Conservation (phyloP, 92 coral and sea anemone genomes). For the Virgularia gustaviana region DNA sequence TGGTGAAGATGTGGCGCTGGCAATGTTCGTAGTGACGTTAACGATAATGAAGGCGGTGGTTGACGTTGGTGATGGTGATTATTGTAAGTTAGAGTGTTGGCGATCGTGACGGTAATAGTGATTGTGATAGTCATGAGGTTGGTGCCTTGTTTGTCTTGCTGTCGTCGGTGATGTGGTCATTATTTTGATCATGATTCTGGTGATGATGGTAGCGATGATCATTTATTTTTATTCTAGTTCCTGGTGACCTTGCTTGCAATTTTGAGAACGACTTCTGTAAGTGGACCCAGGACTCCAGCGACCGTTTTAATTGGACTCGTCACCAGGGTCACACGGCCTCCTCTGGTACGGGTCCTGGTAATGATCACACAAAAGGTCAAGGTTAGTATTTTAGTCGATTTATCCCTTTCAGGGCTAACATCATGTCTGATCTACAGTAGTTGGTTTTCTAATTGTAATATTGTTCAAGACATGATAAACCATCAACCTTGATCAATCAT, state of each 20-base stretch:
- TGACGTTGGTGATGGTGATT: no score
- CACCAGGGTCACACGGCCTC: conserved; percentile 83
- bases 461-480: neutral
- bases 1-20: no score
- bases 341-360: conserved; percentile 68
- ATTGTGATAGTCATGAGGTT: no score
- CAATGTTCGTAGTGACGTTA: no score
- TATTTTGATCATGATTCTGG: no score
- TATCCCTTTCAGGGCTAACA: neutral
- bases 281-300: conserved; percentile 75
- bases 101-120: no score
- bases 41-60: no score
- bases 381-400: conserved; percentile 41
- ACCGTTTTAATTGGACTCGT: conserved; percentile 89
- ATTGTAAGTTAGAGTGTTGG: no score
- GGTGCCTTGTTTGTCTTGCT: no score
- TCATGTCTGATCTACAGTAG: no score
- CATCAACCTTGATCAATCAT: neutral
- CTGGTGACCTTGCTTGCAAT: conserved; percentile 65
- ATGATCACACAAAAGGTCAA: conserved; percentile 82
- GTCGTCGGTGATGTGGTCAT: neutral
- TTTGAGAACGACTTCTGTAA: conserved; percentile 66
- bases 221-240: neutral
- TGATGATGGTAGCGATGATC: no score
- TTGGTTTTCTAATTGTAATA: neutral